Evolutionary conservation across 2,888 invertebrate species (phyloP), one percentile per base, ranked within the genome.

Genomic region (Trimorus sp.): DNA sequence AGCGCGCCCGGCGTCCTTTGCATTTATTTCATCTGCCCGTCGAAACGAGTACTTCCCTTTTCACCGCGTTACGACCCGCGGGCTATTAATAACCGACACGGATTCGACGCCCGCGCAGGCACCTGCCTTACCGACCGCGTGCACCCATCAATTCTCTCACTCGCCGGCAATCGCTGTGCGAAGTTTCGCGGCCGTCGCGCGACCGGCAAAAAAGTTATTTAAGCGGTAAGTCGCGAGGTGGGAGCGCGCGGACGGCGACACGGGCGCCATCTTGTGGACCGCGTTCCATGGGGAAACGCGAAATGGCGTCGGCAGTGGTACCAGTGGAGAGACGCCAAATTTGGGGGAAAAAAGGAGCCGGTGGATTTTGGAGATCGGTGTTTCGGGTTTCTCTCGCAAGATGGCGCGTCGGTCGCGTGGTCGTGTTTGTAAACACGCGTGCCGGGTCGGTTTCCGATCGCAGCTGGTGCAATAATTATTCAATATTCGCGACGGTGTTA

Each of bases 1-100:
- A 26, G 4, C 75, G 15, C 53, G 63, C 49, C 59, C 15, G 54
- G 54, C 62, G 73, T 73, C 68, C 66, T 73, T 60, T 68, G 45
- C 63, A 63, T 69, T 63, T 26, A 26, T 26, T 26, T 4, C 26
- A 26, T 26, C 26, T 26, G 26, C 26, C 26, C 26, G 26, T 3
- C 26, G 26, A 26, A 26, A 3, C 26, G 4, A 14, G 51, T 59
- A 42, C 73, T 68, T 68, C 62, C 42, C 62, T 68, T 79, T 73
- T 70, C 53, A 58, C 16, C 53, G 38, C 75, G 60, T 15, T 59
- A 62, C 16, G 45, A 60, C 48, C 59, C 53, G 16, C 37, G 42
- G 60, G n/a, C 59, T 56, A 75, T 36, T 65, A 66, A 74, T 63
- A 66, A 65, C 14, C 38, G 58, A 14, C 37, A 56, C 49, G 48